Evolutionary conservation across 2,888 invertebrate genomes (phyloP).

Genomic region (Malthinus seriepunctatus): DNA sequence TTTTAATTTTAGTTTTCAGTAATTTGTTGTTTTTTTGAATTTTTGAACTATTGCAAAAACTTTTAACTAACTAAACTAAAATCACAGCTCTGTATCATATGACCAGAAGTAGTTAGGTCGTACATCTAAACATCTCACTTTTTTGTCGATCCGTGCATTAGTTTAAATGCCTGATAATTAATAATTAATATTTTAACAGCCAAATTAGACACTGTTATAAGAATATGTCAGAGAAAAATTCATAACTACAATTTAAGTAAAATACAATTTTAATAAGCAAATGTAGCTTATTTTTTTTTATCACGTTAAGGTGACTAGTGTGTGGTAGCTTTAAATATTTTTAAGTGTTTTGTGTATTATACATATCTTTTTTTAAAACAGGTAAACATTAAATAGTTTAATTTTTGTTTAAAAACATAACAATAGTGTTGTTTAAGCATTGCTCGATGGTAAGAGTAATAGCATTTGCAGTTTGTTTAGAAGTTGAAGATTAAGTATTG

Average conservation of each 20-base stretch:
- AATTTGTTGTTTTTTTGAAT: too few species aligned
- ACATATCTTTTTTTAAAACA: slow-evolving; percentile 17
- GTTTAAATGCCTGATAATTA: slow-evolving; percentile 53
- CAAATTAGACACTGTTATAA: slow-evolving; percentile 49
- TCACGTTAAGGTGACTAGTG: slow-evolving; percentile 1
- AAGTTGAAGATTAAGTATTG: slow-evolving; percentile 16
- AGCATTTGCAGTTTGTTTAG: slow-evolving; percentile 4
- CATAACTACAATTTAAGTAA: slow-evolving; percentile 17
- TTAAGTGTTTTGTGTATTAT: slow-evolving; percentile 17
- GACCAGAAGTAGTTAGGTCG: slow-evolving; percentile 46
- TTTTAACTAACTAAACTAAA: slow-evolving; percentile 42
- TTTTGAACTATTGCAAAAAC: slow-evolving; percentile 22
- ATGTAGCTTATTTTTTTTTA: not conserved
- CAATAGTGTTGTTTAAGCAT: not conserved
- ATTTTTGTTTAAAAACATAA: not conserved
- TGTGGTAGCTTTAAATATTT: slow-evolving; percentile 5
- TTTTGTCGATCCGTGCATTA: slow-evolving; percentile 56
- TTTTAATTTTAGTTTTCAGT: too few species aligned
- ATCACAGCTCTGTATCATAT: slow-evolving; percentile 53
- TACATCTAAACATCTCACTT: slow-evolving; percentile 57
- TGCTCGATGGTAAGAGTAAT: not conserved
- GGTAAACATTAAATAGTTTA: slow-evolving; percentile 11
- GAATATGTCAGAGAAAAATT: slow-evolving; percentile 28
- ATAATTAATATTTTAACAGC: slow-evolving; percentile 48
- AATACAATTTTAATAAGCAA: slow-evolving; percentile 3